A percentile compares a stretch with the other conserved stretches of the same genome.
phyloP scores from a whole-genome alignment of 2,113 vertebrate species.

The Tenrec ecaudatus region DNA sequence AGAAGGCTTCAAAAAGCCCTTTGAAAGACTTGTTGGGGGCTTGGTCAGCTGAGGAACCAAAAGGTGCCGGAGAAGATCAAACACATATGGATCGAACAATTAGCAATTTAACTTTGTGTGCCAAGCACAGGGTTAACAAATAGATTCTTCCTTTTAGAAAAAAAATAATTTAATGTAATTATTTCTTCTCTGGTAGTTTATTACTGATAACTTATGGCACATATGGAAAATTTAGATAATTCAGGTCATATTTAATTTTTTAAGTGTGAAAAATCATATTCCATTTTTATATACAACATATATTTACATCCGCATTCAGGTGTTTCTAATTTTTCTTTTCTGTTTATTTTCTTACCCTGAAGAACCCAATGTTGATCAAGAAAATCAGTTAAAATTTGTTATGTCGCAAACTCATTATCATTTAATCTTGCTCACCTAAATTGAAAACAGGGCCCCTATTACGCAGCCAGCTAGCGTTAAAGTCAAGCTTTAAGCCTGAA shows the following conservation, averaged over 20 bases:
- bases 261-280: neutral
- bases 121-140: neutral
- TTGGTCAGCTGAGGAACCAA: neutral
- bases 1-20: neutral
- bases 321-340: neutral
- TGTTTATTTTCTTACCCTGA: neutral
- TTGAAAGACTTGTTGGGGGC: neutral
- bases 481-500: neutral
- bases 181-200: neutral
- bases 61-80: neutral
- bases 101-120: neutral
- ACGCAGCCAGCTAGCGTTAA: neutral
- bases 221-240: neutral
- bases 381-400: neutral
- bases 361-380: neutral
- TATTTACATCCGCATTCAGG: neutral
- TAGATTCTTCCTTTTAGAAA: neutral
- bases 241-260: neutral
- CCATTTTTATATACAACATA: neutral
- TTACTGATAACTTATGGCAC: neutral
- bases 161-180: slow-evolving; percentile 19
- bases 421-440: neutral
- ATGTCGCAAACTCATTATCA: neutral
- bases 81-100: neutral
- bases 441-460: neutral